These are phyloP conservation scores for Acleris literana DNA, from an alignment of 2,888 invertebrate species.

Conservation along the genomic window DNA sequence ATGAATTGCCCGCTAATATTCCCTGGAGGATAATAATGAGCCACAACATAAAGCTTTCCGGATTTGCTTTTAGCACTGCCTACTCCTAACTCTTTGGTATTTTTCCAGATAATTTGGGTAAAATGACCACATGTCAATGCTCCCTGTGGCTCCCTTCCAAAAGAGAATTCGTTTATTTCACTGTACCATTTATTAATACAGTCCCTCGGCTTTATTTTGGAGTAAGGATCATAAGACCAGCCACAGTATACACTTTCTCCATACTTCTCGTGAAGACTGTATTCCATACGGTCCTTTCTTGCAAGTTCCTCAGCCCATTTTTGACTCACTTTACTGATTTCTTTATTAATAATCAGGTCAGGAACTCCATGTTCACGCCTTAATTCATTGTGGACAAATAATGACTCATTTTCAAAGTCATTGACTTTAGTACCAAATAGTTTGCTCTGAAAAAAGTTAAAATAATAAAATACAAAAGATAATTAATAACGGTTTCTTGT, in stretches of 20 bases:
- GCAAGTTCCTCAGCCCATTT: constrained; percentile 89
- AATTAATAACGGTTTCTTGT: too few relatives aligned
- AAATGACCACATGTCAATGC: constrained; percentile 86
- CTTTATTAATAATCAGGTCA: constrained; percentile 83
- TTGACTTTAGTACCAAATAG: constrained; percentile 67
- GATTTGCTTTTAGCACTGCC: constrained; percentile 89
- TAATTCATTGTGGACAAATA: constrained; percentile 73
- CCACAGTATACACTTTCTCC: constrained; percentile 89
- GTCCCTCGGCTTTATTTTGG: constrained; percentile 86
- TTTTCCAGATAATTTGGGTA: constrained; percentile 93
- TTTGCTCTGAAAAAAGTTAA: constrained; percentile 65
- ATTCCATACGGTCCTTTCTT: constrained; percentile 85
- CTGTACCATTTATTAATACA: constrained; percentile 90
- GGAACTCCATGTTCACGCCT: constrained; percentile 73
- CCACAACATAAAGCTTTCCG: constrained; percentile 92
- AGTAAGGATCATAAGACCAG: constrained; percentile 86
- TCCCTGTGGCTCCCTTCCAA: constrained; percentile 85
- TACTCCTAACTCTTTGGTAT: constrained; percentile 88
- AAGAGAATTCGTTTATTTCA: constrained; percentile 88
- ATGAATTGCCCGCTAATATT: constrained; percentile 89
- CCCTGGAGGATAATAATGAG: constrained; percentile 92
- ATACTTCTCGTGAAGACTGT: constrained; percentile 85
- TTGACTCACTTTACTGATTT: constrained; percentile 85
- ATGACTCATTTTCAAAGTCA: constrained; percentile 72
- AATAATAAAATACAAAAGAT: too few relatives aligned